Conservation (phyloP, 2,797 vertebrate species). For the Heliangelus exortis region DNA sequence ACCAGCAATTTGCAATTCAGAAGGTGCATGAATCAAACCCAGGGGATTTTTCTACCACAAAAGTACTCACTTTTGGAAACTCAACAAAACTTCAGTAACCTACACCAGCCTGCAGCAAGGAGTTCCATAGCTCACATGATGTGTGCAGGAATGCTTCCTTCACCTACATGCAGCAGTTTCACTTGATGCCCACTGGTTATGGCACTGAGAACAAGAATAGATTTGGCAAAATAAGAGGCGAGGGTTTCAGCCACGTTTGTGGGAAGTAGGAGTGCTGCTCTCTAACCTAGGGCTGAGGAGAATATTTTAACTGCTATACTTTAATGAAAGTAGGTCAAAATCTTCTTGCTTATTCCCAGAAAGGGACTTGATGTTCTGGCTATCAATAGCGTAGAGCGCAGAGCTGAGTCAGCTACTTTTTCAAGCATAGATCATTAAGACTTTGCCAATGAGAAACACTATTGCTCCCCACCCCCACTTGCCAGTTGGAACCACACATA, state of each 20-base stretch:
- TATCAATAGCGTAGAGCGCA: neutral
- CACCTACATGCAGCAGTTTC: neutral
- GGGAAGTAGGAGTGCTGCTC: neutral
- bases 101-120: neutral
- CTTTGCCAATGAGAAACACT: neutral
- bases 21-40: neutral
- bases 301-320: neutral
- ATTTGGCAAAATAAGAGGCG: neutral
- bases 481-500: neutral
- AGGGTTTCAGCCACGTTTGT: neutral
- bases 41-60: neutral
- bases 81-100: neutral
- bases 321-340: slow-evolving; percentile 47
- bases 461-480: neutral
- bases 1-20: neutral
- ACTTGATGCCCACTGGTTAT: neutral
- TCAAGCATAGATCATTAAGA: neutral
- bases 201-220: rapidly evolving
- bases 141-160: neutral
- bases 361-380: slow-evolving; percentile 22
- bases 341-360: slow-evolving; percentile 33
- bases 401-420: slow-evolving; percentile 1
- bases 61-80: neutral
- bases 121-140: neutral
- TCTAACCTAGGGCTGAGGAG: neutral